Evolutionary conservation across 2,888 invertebrate species (phyloP), one percentile per base, ranked within the genome.

Genomic region (Chrysolina americana): DNA sequence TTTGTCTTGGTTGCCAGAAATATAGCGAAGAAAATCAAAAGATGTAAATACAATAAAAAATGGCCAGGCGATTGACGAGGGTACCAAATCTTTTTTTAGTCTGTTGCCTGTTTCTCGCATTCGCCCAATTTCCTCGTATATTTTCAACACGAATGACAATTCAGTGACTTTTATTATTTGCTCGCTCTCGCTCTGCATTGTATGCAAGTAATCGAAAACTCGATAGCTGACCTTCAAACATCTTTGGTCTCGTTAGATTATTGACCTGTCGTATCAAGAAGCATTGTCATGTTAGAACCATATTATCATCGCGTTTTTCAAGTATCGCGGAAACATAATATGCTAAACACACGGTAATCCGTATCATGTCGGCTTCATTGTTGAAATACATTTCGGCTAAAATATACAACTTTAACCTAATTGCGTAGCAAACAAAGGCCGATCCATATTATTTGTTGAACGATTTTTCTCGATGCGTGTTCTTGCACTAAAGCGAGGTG

Each of bases 291-390:
- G 21, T 23, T 19, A 9, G 19, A 53, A 53, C 53, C 53, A 5
- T 53, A 36, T 23, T 59, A 56, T 56, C 56, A 56, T 56, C 56
- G 56, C 11, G 56, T 59, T 28, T 59, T 59, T 23, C 1, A 36
- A 28, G 59, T 8, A 28, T 59, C 2, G 59, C 59, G 59, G 59
- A 59, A 59, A 59, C 59, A 59, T 59, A n/a, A n/a, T n/a, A 59
- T 59, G 59, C n/a, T 28, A n/a, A 59, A 59, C 36, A 59, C 59
- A 28, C 59, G 59, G 59, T 59, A n/a, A 28, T 59, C 15, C 59
- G 36, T 59, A 59, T 59, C 36, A 28, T 13, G 59, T n/a, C 2
- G 36, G 36, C 28, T 59, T 59, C 59, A 59, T 59, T 59, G 59
- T 59, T 59, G 10, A 59, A 15, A 59, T 36, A 28, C 59, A 59